Conservation (phyloP, 2,888 invertebrate genomes). For the Dicyrtomina minuta region DNA sequence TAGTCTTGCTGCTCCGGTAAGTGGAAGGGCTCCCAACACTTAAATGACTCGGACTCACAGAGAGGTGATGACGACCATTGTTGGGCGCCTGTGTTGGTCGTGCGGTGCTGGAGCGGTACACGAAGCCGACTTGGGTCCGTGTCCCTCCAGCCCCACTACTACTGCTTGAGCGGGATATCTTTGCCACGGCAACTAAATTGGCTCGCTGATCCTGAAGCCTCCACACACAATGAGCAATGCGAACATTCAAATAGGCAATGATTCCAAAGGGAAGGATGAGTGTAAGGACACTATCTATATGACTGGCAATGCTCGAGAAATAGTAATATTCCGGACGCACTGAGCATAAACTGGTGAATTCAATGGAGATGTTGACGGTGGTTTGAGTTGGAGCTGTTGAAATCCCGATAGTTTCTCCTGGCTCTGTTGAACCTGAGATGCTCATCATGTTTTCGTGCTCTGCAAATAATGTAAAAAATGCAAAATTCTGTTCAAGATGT, state of each 20-base stretch:
- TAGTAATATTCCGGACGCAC: conserved; percentile 59
- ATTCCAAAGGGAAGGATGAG: conserved; percentile 71
- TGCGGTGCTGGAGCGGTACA: conserved; percentile 19
- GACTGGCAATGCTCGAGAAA: conserved; percentile 67
- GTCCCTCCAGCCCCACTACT: background rate
- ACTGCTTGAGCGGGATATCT: conserved; percentile 12
- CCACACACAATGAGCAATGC: conserved; percentile 70
- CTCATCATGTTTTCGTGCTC: no score
- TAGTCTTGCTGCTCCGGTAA: conserved; percentile 7
- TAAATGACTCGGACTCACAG: conserved; percentile 4
- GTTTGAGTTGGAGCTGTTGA: background rate
- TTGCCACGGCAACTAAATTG: conserved; percentile 41
- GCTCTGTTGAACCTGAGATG: no score
- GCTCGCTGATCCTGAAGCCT: conserved; percentile 55
- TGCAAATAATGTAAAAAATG: no score
- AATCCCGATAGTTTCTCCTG: no score
- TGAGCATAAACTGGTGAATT: conserved; percentile 57
- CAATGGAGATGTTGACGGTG: background rate
- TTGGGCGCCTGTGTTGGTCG: no score
- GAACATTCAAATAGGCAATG: conserved; percentile 70
- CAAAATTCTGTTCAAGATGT: no score
- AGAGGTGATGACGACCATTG: no score
- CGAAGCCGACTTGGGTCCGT: conserved; percentile 20
- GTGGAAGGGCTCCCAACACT: background rate
- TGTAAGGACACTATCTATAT: conserved; percentile 70